Conservation (phyloP, 2,797 vertebrate species). For the Eurystomus glaucurus region DNA sequence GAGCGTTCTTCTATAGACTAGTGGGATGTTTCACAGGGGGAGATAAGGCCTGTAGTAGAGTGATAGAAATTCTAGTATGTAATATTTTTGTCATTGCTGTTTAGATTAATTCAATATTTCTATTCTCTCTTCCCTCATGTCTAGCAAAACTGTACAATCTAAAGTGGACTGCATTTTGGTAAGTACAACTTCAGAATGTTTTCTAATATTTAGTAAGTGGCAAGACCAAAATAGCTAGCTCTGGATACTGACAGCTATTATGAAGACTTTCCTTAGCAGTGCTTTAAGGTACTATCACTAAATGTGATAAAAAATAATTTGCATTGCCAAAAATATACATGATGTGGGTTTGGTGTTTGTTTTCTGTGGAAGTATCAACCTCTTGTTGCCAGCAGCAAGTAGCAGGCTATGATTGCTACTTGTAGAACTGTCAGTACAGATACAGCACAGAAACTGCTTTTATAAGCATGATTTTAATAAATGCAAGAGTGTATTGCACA, state of each 20-base stretch:
- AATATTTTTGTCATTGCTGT: conserved; percentile 26
- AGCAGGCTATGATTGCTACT: not conserved
- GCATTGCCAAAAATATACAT: not conserved
- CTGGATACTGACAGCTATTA: conserved; percentile 8
- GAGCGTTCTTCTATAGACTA: not conserved
- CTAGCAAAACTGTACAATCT: conserved; percentile 98
- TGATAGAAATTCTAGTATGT: not conserved
- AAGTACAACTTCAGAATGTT: conserved; percentile 83
- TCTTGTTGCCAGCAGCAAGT: not conserved
- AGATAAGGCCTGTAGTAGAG: not conserved
- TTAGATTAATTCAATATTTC: conserved; percentile 77
- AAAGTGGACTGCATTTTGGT: conserved; percentile 99
- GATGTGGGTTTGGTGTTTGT: not conserved
- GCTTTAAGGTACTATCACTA: not conserved
- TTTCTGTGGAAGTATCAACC: not conserved
- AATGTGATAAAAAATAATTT: not conserved
- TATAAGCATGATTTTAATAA: not conserved
- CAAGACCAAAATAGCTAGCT: conserved; percentile 12
- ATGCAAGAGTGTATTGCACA: not conserved
- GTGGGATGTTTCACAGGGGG: not conserved
- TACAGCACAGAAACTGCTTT: not conserved
- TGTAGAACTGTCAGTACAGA: not conserved
- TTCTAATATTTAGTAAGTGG: conserved; percentile 57
- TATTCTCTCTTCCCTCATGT: conserved; percentile 77
- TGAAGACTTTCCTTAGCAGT: not conserved